phyloP scores from a whole-genome alignment of 2,113 vertebrate species.

The Halcyon malimbica region DNA sequence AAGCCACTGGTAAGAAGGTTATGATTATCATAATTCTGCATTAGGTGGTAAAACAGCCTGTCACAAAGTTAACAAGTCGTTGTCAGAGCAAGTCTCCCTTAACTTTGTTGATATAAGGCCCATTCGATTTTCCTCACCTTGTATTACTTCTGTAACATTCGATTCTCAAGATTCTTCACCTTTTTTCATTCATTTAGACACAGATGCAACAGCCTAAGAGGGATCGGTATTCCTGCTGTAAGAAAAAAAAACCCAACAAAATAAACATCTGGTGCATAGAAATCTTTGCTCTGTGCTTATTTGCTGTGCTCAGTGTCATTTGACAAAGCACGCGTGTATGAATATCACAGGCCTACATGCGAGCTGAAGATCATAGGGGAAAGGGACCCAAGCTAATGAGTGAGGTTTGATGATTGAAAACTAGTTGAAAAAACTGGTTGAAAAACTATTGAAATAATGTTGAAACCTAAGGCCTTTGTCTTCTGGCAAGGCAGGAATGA shows the following conservation, averaged over 20 bases:
- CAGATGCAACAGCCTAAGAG: not conserved
- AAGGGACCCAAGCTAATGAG: not conserved
- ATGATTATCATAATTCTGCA: not conserved
- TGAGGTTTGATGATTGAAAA: not conserved
- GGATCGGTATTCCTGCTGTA: not conserved
- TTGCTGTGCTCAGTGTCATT: not conserved
- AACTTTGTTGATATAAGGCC: not conserved
- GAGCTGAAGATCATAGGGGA: not conserved
- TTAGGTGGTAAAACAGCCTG: not conserved
- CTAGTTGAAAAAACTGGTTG: not conserved
- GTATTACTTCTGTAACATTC: not conserved
- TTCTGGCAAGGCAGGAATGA: not conserved
- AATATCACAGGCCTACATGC: not conserved
- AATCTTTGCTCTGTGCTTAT: not conserved
- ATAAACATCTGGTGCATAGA: not conserved
- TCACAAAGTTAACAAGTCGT: not conserved
- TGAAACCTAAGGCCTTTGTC: not conserved
- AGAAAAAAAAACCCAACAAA: not conserved
- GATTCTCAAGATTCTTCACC: not conserved
- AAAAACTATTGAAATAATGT: not conserved
- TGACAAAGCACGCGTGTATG: rapidly evolving
- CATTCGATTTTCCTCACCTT: not conserved
- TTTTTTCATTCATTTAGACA: not conserved
- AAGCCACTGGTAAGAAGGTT: not conserved
- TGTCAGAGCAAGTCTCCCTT: not conserved